phyloP scores from a whole-genome alignment of 2,888 invertebrate species.

The Ophion ventricosus region DNA sequence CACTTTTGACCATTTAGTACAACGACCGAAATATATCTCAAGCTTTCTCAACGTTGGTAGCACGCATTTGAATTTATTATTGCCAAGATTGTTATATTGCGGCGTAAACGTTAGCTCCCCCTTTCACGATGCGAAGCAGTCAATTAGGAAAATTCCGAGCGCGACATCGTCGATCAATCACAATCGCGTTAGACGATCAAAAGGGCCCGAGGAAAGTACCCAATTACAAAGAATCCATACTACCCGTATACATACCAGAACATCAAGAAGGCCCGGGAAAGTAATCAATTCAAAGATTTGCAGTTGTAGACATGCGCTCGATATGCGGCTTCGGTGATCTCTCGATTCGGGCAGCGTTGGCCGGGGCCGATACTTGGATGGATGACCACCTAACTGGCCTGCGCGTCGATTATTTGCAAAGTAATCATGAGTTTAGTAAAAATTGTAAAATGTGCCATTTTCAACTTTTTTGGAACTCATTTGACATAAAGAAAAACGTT shows the following conservation, averaged over 20 bases:
- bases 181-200: not conserved
- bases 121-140: not conserved
- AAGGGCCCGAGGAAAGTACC: not conserved
- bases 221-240: not conserved
- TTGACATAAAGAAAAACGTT: not conserved
- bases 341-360: not conserved
- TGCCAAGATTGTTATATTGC: not conserved
- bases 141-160: constrained; percentile 10
- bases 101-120: not conserved
- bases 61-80: not conserved
- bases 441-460: not conserved
- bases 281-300: not conserved
- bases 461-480: not conserved
- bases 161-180: constrained; percentile 18
- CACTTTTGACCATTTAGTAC: not conserved
- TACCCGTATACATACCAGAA: not conserved
- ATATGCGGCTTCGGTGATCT: not conserved
- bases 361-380: not conserved
- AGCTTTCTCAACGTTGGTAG: not conserved
- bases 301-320: not conserved
- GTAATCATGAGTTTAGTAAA: not conserved
- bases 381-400: not conserved
- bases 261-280: not conserved
- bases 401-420: not conserved
- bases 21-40: not conserved